Evolutionary conservation across 2,888 invertebrate genomes (phyloP).

Genomic region (Oscheius onirici): DNA sequence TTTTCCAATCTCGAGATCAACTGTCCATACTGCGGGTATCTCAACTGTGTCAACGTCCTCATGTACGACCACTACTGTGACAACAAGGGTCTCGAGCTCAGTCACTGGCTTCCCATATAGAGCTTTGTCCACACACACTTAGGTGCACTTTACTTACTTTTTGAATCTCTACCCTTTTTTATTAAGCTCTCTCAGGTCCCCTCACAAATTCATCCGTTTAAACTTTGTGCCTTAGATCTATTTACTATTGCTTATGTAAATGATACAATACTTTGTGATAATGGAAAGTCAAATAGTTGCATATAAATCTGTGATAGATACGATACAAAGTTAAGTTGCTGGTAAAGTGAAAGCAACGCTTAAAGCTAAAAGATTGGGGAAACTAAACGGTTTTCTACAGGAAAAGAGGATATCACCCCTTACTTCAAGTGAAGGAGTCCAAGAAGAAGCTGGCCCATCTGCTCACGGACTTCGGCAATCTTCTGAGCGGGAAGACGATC

Average conservation of each 20-base stretch:
- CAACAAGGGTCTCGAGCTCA: slow-evolving; percentile 67
- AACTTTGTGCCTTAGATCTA: slow-evolving; percentile 13
- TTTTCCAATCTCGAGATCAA: slow-evolving; percentile 31
- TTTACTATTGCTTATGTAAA: not conserved
- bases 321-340: no score
- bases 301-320: slow-evolving; percentile 8
- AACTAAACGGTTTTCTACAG: no score
- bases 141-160: slow-evolving; percentile 1
- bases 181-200: slow-evolving; percentile 6
- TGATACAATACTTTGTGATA: not conserved
- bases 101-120: slow-evolving; percentile 66
- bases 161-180: slow-evolving; percentile 3
- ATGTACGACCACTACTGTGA: slow-evolving; percentile 60
- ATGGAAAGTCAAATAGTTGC: not conserved
- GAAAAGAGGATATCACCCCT: no score
- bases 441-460: not conserved
- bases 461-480: not conserved
- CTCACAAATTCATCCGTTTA: slow-evolving; percentile 4
- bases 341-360: no score
- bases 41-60: slow-evolving; percentile 52
- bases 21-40: slow-evolving; percentile 42
- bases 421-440: no score
- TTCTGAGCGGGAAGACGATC: not conserved
- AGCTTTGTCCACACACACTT: not conserved
- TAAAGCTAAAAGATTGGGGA: no score